phyloP scores from a whole-genome alignment of 1,140 invertebrate genomes.

The Aphis gossypii region DNA sequence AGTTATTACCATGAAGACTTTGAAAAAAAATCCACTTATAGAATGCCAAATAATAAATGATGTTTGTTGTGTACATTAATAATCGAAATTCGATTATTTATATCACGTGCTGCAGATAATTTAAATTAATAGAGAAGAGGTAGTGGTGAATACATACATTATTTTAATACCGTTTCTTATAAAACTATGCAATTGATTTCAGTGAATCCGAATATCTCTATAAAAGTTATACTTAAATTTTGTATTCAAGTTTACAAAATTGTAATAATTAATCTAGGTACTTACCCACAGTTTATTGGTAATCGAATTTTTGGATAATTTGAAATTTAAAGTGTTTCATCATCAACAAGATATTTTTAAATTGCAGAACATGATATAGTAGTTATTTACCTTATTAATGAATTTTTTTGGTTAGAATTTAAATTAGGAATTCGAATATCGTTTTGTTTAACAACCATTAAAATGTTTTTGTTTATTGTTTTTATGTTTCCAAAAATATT shows the following conservation, averaged over 20 bases:
- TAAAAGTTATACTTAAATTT: neutral
- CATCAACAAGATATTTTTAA: neutral
- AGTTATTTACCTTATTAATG: neutral
- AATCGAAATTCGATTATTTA: neutral
- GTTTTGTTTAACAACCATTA: neutral
- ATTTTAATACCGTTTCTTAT: neutral
- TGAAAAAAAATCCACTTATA: slow-evolving; percentile 23
- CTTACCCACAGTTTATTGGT: neutral
- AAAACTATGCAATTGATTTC: neutral
- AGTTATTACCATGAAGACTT: neutral
- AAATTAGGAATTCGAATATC: neutral
- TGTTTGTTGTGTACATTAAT: neutral
- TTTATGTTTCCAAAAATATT: neutral
- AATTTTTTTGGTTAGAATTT: slow-evolving; percentile 9
- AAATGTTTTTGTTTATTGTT: neutral
- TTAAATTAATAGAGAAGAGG: neutral
- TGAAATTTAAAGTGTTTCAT: neutral
- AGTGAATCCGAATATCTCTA: neutral
- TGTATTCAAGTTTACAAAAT: neutral
- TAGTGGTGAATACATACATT: neutral
- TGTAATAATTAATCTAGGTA: neutral
- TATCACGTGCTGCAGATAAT: neutral
- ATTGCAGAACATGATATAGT: neutral
- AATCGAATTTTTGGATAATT: neutral
- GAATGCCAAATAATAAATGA: slow-evolving; percentile 23